Evolutionary conservation across 1,140 invertebrate species (phyloP).

Genomic region (Calliopsis andreniformis): DNA sequence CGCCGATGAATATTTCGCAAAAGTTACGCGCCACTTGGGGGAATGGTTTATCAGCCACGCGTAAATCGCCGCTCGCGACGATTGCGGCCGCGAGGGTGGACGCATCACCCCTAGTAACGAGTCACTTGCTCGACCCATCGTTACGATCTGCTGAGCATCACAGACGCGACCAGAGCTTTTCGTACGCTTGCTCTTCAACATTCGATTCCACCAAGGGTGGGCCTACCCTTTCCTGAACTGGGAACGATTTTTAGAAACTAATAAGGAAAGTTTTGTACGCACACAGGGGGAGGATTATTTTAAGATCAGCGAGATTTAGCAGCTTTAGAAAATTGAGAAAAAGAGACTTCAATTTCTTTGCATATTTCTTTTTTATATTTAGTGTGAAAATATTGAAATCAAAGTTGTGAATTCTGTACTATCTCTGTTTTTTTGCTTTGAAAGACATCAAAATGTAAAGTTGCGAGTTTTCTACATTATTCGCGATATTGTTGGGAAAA

Average conservation of each 20-base stretch:
- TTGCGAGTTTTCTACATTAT: neutral
- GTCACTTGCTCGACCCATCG: slow-evolving; percentile 30
- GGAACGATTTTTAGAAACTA: no score
- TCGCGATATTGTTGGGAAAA: neutral
- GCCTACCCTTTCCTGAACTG: no score
- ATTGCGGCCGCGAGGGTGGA: slow-evolving; percentile 7
- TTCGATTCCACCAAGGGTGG: neutral
- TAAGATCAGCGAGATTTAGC: no score
- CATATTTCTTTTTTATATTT: no score
- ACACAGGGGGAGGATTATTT: no score
- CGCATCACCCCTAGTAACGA: slow-evolving; percentile 42
- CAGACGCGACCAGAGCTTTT: slow-evolving; percentile 2
- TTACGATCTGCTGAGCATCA: slow-evolving; percentile 34
- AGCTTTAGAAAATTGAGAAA: no score
- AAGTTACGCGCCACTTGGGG: slow-evolving; percentile 38
- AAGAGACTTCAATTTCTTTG: no score
- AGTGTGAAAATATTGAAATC: no score
- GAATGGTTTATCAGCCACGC: slow-evolving; percentile 23
- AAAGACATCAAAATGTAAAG: no score
- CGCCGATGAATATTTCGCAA: slow-evolving; percentile 58
- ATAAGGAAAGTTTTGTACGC: no score
- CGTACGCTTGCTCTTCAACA: neutral
- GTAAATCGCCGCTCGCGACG: slow-evolving; percentile 27
- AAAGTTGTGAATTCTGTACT: no score
- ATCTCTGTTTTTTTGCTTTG: neutral